Evolutionary conservation across 2,113 vertebrate genomes (phyloP), one percentile per base, ranked within the genome.

Genomic region (Erpornis zantholeuca): DNA sequence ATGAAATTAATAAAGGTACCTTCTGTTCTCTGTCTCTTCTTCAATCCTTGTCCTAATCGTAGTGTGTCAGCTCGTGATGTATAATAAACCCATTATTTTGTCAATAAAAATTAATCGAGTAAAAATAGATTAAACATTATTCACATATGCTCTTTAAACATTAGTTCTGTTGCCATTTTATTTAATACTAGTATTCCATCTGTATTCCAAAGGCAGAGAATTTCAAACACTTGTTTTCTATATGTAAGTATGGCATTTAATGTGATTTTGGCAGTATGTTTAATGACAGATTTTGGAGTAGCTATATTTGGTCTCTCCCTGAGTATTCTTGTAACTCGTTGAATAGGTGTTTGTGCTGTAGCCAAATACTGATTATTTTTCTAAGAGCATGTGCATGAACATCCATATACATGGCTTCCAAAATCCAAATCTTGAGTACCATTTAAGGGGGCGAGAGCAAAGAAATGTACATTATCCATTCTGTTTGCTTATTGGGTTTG

Each of bases 201-300:
- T 93, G 79, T 36, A 78, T 90, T 86, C 47, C 1, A 7, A 92
- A 94, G 76, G 59, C 76, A 66, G 50, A 77, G 82, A 35, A 83
- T 94, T 91, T 87, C 7, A 9, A 95, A 72, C 52, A 42, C 79
- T 96, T 91, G 60, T 92, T 96, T 96, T 91, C 90, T 88, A 42
- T 90, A 94, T 91, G 96, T 88, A 90, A 97, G 96, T 90, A 82
- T 89, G 91, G 78, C 17, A 4, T 96, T 95, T 73, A 88, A 76
- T 92, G 88, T 95, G 93, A 96, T 94, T 94, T 97, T 92, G 94
- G 86, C 90, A 96, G 94, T 76, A 93, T 88, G 95, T 59, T 96
- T 94, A 92, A 92, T 90, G 93, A 89, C 96, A 96, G 90, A 92
- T 95, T 96, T 97, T 96, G 63, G 88, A 94, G 86, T 66, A 91